These are phyloP conservation scores for Drosophila melanogaster DNA, from an alignment of 1,140 invertebrate species.

Conservation along the genomic window Release_6_plus_ISO1_MT NT_033777.3:13636501-13637000, in stretches of 20 bases:
- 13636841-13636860: slow-evolving; percentile 33
- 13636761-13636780: slow-evolving; percentile 58
- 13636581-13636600: too few relatives aligned
- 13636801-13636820: slow-evolving; percentile 38
- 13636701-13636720: slow-evolving; percentile 60
- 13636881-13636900: slow-evolving; percentile 32
- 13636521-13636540: slow-evolving; percentile 42
- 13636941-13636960: slow-evolving; percentile 27
- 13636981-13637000: slow-evolving; percentile 75
- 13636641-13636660: slow-evolving; percentile 24
- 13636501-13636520: slow-evolving; percentile 84
- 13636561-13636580: slow-evolving; percentile 8
- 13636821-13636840: slow-evolving; percentile 38
- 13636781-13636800: slow-evolving; percentile 44
- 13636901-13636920: slow-evolving; percentile 27
- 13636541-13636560: slow-evolving; percentile 13
- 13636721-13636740: slow-evolving; percentile 66
- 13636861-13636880: slow-evolving; percentile 15
- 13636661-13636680: slow-evolving; percentile 66
- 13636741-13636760: slow-evolving; percentile 32
- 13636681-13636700: slow-evolving; percentile 19
- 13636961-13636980: slow-evolving; percentile 82
- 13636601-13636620: slow-evolving; percentile 31
- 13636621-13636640: slow-evolving; percentile 21
- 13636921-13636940: slow-evolving; percentile 11